phyloP scores from a whole-genome alignment of 2,797 vertebrate species.

The Acestrorhynchus altus region DNA sequence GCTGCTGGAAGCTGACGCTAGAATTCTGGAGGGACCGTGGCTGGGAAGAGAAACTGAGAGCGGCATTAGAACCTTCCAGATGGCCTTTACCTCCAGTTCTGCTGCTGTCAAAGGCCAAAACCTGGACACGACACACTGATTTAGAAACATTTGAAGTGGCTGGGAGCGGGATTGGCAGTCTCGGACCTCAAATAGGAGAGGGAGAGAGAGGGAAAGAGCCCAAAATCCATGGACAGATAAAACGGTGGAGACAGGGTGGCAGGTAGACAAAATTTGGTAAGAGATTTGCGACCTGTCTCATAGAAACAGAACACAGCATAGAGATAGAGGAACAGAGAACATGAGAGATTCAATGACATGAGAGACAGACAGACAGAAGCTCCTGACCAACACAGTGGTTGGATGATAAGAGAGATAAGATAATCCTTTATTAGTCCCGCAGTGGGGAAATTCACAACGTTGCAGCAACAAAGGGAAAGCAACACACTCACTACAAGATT shows the following conservation, averaged over 20 bases:
- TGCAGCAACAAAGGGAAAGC: too few species aligned
- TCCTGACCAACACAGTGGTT: too few species aligned
- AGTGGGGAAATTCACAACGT: too few species aligned
- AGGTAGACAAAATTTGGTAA: not conserved
- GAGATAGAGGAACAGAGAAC: not conserved
- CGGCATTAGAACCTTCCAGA: slow-evolving; percentile 28
- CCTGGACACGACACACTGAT: slow-evolving; percentile 34
- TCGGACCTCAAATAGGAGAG: not conserved
- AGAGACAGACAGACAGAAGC: not conserved
- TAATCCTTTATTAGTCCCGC: too few species aligned
- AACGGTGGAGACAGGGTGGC: not conserved
- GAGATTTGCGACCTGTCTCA: too few species aligned
- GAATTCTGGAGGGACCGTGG: slow-evolving; percentile 39
- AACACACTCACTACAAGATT: too few species aligned
- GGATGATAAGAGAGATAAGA: too few species aligned
- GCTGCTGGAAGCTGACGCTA: slow-evolving; percentile 27
- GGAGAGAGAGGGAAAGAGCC: not conserved
- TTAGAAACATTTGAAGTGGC: slow-evolving; percentile 32
- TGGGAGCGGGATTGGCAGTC: slow-evolving; percentile 6
- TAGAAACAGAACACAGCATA: not conserved
- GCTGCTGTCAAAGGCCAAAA: slow-evolving; percentile 35
- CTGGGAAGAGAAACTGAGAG: slow-evolving; percentile 13
- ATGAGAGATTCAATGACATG: not conserved
- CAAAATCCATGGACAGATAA: not conserved
- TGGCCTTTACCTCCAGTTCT: slow-evolving; percentile 30